These are phyloP conservation scores for Ctenopoma kingsleyae DNA, from an alignment of 2,797 vertebrate genomes.

Conservation along the genomic window DNA sequence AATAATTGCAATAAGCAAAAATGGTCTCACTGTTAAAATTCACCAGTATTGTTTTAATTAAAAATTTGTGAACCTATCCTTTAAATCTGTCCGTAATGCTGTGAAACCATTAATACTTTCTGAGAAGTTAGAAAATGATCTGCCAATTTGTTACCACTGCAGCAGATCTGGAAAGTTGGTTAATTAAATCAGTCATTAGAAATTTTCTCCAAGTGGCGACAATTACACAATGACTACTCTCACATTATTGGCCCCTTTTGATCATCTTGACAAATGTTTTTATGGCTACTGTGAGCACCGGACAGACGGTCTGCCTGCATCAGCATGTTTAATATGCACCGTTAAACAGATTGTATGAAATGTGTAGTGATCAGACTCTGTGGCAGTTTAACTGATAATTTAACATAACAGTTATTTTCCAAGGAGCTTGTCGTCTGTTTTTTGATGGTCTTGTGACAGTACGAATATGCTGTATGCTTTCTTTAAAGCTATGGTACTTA, in stretches of 20 bases:
- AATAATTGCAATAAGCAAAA: neutral
- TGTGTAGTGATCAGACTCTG: conserved; percentile 28
- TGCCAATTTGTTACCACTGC: conserved; percentile 14
- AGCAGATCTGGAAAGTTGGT: conserved; percentile 18
- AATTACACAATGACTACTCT: conserved; percentile 11
- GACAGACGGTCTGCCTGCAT: conserved; percentile 57
- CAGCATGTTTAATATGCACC: conserved; percentile 46
- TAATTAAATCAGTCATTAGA: conserved; percentile 43
- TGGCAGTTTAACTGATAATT: conserved; percentile 33
- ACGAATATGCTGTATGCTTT: neutral
- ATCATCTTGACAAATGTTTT: conserved; percentile 44
- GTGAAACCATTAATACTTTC: neutral
- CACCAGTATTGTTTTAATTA: neutral
- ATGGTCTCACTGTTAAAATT: neutral
- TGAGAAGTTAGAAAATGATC: conserved; percentile 24
- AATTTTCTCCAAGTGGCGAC: conserved; percentile 26
- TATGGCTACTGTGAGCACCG: conserved; percentile 35
- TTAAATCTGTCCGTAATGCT: conserved; percentile 5
- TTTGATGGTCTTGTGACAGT: conserved; percentile 5
- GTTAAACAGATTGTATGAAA: conserved; percentile 35
- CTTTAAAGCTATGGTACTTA: neutral
- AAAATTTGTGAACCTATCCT: neutral
- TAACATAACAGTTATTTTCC: conserved; percentile 8
- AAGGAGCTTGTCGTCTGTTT: conserved; percentile 1
- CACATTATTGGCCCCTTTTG: conserved; percentile 40